Evolutionary conservation across 2,888 invertebrate species (phyloP).

Genomic region (Melieria omissa): DNA sequence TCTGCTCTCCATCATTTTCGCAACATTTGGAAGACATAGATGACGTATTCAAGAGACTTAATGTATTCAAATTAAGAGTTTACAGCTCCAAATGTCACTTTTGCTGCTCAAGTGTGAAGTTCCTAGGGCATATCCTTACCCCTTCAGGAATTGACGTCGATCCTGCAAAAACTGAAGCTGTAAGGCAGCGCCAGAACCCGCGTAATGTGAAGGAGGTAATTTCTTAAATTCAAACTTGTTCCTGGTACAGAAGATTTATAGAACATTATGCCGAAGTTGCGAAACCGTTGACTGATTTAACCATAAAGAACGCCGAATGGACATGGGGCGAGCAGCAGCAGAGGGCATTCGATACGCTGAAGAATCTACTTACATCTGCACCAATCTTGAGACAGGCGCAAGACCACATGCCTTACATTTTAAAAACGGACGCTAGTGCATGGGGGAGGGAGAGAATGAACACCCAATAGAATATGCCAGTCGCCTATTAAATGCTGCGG

Average conservation of each 20-base stretch:
- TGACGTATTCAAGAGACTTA: background rate
- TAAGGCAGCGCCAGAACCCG: background rate
- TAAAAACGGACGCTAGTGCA: too few species aligned
- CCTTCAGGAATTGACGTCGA: slow-evolving; percentile 24
- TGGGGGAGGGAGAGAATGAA: slow-evolving; percentile 43
- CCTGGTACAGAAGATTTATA: slow-evolving; percentile 52
- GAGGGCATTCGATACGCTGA: too few species aligned
- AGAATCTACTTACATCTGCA: too few species aligned
- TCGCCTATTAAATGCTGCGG: slow-evolving; percentile 60
- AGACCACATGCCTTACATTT: background rate
- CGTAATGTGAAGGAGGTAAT: slow-evolving; percentile 29
- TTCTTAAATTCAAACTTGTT: slow-evolving; percentile 48
- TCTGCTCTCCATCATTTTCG: slow-evolving; percentile 6
- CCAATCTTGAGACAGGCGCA: slow-evolving; percentile 25
- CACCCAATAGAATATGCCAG: slow-evolving; percentile 50
- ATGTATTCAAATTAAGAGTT: slow-evolving; percentile 8
- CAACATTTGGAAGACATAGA: slow-evolving; percentile 17
- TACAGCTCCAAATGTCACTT: slow-evolving; percentile 11
- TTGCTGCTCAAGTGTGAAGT: background rate
- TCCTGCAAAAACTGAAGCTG: slow-evolving; percentile 11
- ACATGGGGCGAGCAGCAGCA: too few species aligned
- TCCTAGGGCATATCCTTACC: slow-evolving; percentile 21
- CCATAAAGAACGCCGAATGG: slow-evolving; percentile 48
- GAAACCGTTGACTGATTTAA: slow-evolving; percentile 39
- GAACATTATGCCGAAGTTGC: slow-evolving; percentile 27